Evolutionary conservation across 2,888 invertebrate species (phyloP).

Genomic region (Malachius bipustulatus): DNA sequence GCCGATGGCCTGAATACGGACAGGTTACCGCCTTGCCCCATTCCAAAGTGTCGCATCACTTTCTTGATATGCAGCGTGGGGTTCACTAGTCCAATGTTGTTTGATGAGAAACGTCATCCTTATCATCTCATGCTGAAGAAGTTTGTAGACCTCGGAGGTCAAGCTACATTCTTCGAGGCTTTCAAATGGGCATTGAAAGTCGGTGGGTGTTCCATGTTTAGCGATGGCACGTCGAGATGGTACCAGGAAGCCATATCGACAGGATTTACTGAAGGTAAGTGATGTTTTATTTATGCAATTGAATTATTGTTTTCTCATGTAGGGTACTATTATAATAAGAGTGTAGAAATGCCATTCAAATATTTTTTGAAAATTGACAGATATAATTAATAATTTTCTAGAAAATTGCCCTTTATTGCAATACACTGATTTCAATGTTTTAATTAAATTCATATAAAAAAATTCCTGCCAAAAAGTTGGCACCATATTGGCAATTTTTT

Average conservation of each 20-base stretch:
- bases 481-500: too few species aligned
- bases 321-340: too few species aligned
- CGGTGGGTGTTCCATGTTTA: constrained; percentile 41
- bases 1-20: constrained; percentile 62
- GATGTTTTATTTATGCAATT: constrained; percentile 2
- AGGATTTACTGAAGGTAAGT: constrained; percentile 50
- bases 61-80: constrained; percentile 75
- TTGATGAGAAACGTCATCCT: constrained; percentile 73
- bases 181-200: constrained; percentile 55
- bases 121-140: constrained; percentile 77
- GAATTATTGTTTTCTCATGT: too few species aligned
- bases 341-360: too few species aligned
- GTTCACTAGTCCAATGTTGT: constrained; percentile 73
- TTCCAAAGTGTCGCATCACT: constrained; percentile 63
- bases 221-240: too few species aligned
- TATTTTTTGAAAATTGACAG: too few species aligned
- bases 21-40: constrained; percentile 55
- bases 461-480: too few species aligned
- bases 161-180: constrained; percentile 59
- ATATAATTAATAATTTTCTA: neutral
- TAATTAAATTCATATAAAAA: too few species aligned
- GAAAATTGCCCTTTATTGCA: too few species aligned
- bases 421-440: too few species aligned
- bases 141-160: constrained; percentile 61
- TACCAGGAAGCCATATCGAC: constrained; percentile 50